Evolutionary conservation across 2,797 vertebrate species (phyloP).

Genomic region (Anabacerthia variegaticeps): DNA sequence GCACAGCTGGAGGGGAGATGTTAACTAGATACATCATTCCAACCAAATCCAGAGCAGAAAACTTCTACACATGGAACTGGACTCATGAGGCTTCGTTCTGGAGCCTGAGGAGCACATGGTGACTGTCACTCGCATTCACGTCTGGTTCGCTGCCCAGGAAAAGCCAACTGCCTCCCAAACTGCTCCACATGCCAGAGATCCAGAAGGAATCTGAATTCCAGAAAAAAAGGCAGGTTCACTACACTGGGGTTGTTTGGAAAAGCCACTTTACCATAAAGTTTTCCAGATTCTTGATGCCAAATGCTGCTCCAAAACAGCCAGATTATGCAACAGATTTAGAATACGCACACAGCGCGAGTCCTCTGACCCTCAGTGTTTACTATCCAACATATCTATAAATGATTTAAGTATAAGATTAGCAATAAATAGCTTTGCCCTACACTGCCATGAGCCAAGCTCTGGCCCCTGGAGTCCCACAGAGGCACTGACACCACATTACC

Average conservation of each 20-base stretch:
- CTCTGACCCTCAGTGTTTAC: neutral
- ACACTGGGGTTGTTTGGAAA: neutral
- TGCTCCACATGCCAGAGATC: neutral
- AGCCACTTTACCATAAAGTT: neutral
- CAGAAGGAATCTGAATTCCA: neutral
- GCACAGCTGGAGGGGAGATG: neutral
- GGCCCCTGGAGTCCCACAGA: neutral
- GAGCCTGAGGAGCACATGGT: neutral
- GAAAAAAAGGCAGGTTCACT: neutral
- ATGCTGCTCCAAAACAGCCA: neutral
- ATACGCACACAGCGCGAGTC: neutral
- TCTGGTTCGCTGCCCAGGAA: neutral
- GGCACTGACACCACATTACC: neutral
- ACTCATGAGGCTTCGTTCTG: neutral
- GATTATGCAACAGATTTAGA: neutral
- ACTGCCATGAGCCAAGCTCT: neutral
- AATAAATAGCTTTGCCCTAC: neutral
- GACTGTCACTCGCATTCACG: neutral
- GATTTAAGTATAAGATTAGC: neutral
- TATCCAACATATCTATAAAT: neutral
- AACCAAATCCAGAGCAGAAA: neutral
- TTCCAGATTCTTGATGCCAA: neutral
- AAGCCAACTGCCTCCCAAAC: neutral
- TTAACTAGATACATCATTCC: neutral
- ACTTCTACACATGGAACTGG: fast-evolving